Evolutionary conservation across 2,797 vertebrate genomes (phyloP).

Genomic region (Choloepus didactylus): DNA sequence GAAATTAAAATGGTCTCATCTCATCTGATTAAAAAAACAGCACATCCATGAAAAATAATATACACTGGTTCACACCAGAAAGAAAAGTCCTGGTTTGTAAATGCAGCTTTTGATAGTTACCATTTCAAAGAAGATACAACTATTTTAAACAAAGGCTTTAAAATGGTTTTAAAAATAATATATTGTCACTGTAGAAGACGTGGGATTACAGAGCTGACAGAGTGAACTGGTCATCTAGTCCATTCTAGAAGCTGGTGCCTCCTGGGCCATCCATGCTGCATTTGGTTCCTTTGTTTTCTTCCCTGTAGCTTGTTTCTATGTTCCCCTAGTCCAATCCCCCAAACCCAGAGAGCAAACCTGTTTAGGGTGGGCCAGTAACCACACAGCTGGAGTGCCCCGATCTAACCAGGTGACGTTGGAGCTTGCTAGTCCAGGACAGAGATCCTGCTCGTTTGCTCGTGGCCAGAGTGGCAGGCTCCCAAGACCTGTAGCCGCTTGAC

Average conservation of each 20-base stretch:
- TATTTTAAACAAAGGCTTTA: slow-evolving; percentile 11
- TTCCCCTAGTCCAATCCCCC: background rate
- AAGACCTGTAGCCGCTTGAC: background rate
- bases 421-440: background rate
- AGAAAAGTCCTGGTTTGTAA: background rate
- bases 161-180: background rate
- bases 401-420: background rate
- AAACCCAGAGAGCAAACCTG: background rate
- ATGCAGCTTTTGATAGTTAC: background rate
- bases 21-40: slow-evolving; percentile 17
- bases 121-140: background rate
- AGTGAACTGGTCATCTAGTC: background rate
- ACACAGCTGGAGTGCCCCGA: background rate
- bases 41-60: slow-evolving; percentile 16
- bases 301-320: background rate
- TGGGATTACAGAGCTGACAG: background rate
- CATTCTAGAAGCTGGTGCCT: background rate
- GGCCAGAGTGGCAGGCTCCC: background rate
- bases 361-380: background rate
- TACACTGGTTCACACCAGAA: background rate
- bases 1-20: slow-evolving; percentile 16
- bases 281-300: background rate
- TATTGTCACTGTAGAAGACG: background rate
- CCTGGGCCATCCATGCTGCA: fast-evolving
- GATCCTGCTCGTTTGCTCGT: background rate